phyloP scores from a whole-genome alignment of 1,140 invertebrate genomes.

The Platyscapa corneri region DNA sequence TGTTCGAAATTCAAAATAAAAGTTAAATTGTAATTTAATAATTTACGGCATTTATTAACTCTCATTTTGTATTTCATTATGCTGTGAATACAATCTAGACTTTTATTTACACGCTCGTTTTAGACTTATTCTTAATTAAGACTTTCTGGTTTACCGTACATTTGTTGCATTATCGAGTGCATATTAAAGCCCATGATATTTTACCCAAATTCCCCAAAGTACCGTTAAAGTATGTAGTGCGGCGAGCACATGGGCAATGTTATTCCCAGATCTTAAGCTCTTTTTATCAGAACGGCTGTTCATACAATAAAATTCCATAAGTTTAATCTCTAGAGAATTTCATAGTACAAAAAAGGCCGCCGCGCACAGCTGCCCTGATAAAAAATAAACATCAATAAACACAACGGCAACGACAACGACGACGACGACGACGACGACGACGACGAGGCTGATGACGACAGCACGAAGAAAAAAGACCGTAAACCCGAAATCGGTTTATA shows the following conservation, averaged over 20 bases:
- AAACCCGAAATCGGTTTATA: slow-evolving; percentile 11
- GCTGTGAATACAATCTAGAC: no score
- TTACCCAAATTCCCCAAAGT: neutral
- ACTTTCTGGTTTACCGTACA: neutral
- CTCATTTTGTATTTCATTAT: no score
- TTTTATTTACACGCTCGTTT: no score
- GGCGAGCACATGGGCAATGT: neutral
- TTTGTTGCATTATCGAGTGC: neutral
- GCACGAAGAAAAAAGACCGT: neutral
- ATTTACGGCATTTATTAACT: no score
- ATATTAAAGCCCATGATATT: neutral
- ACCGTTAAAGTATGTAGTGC: neutral
- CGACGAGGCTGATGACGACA: no score
- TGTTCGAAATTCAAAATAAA: no score
- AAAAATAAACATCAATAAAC: slow-evolving; percentile 47
- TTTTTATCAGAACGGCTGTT: slow-evolving; percentile 3
- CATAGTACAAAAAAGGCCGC: slow-evolving; percentile 13
- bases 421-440: slow-evolving; percentile 1
- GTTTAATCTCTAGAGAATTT: slow-evolving; percentile 18
- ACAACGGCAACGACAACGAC: neutral
- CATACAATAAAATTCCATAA: slow-evolving; percentile 26
- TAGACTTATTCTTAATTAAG: neutral
- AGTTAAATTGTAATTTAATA: no score
- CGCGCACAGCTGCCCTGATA: slow-evolving; percentile 25
- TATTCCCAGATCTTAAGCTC: neutral